Conservation (phyloP, 2,888 invertebrate species). For the Drosophila dives region DNA sequence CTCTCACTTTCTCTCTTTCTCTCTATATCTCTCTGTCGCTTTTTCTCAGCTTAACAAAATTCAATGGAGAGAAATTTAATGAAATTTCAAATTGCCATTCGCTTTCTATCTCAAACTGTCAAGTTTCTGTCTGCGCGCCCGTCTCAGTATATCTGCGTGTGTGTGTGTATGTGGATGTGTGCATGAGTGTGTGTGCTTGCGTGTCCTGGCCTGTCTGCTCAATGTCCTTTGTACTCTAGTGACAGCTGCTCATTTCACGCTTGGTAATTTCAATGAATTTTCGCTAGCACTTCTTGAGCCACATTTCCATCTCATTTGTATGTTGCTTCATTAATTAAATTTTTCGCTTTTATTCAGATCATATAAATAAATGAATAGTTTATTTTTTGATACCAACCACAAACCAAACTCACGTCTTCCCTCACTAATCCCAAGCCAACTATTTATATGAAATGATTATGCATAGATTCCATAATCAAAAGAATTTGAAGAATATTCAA, state of each 20-base stretch:
- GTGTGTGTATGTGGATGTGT: slow-evolving; percentile 9
- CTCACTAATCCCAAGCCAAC: background rate
- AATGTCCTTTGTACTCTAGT: slow-evolving; percentile 69
- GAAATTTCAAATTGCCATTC: slow-evolving; percentile 79
- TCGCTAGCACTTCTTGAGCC: slow-evolving; percentile 45
- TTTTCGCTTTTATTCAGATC: slow-evolving; percentile 38
- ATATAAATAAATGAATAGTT: slow-evolving; percentile 52
- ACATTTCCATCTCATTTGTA: slow-evolving; percentile 49
- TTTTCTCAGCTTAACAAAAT: slow-evolving; percentile 19
- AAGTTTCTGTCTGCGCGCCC: slow-evolving; percentile 35
- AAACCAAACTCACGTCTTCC: background rate
- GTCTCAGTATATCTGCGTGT: slow-evolving; percentile 15
- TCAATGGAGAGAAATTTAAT: slow-evolving; percentile 72
- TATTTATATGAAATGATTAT: background rate
- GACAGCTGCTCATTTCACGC: slow-evolving; percentile 81
- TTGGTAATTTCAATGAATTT: slow-evolving; percentile 80
- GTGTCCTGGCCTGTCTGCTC: slow-evolving; percentile 51
- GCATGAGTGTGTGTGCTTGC: slow-evolving; percentile 22
- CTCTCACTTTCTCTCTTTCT: background rate
- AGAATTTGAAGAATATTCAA: background rate
- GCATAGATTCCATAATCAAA: slow-evolving; percentile 7
- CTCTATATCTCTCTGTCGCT: background rate
- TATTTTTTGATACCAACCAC: slow-evolving; percentile 4
- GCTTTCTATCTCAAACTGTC: slow-evolving; percentile 62
- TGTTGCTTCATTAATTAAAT: slow-evolving; percentile 71